Conservation (phyloP, 1,140 invertebrate genomes). For the Potamilus streckersoni region DNA sequence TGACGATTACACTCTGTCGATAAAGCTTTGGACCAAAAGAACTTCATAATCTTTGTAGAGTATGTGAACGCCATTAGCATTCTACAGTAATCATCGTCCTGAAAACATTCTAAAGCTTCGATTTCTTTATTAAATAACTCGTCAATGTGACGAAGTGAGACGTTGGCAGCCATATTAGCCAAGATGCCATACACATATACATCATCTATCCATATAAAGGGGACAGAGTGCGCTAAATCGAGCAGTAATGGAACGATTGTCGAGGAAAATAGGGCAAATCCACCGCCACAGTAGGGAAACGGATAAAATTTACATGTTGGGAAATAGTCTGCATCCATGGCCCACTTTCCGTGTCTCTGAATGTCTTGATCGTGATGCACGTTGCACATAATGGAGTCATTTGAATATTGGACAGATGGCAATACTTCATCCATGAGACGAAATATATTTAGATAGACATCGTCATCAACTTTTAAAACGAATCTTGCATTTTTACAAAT, state of each 20-base stretch:
- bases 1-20: no score
- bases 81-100: no score
- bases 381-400: conserved; percentile 27
- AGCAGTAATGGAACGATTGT: conserved; percentile 59
- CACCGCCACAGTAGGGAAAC: conserved; percentile 62
- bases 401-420: conserved; percentile 4
- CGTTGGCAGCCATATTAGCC: no score
- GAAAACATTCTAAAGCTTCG: no score
- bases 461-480: conserved; percentile 90
- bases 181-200: no score
- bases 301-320: conserved; percentile 23
- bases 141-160: no score
- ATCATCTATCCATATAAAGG: no score
- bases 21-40: no score
- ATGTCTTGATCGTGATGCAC: background rate
- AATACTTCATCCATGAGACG: conserved; percentile 15
- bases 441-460: conserved; percentile 83
- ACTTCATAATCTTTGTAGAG: no score
- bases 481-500: conserved; percentile 76
- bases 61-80: no score
- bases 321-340: conserved; percentile 26
- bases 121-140: no score
- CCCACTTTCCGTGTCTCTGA: conserved; percentile 25
- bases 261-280: conserved; percentile 58
- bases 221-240: conserved; percentile 23